Evolutionary conservation across 2,797 vertebrate species (phyloP), one percentile per base, ranked within the genome.

Genomic region (Cephalopachus bancanus): DNA sequence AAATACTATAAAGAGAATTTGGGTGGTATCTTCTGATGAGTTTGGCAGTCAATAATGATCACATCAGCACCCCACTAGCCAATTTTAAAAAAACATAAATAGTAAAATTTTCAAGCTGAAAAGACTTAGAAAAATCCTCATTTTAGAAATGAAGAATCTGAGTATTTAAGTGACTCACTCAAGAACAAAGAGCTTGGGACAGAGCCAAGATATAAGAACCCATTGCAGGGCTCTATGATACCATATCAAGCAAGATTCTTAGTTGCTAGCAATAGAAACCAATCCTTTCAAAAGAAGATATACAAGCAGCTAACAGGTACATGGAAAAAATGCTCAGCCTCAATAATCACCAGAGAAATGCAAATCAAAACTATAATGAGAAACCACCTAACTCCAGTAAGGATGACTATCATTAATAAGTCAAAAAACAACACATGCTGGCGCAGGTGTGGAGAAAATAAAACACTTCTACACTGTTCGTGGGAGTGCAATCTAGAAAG

Each of bases 121-220:
- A 90, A 72, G 22, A 71, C 28, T 69, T 91, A n/a, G 28, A 83
- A 84, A 94, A 85, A 62, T 3, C 3, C 28, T 71, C 67, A 51
- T 86, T 91, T 92, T 80, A 93, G 26, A 76, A 89, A 86, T 60
- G 64, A 94, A 92, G 78, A 71, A 93, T 80, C n/a, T 89, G 86
- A 86, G 30, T 37, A 53, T 49, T 78, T 49, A 75, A 71, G n/a
- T 30, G 44, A 95, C 75, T 72, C 33, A 17, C 15, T 62, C 79
- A 59, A 96, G 11, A 37, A 75, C 59, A 91, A 69, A 59, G 4
- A 89, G 51, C 37, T 37, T 86, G 91, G 55, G 37, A 89, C 65
- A 72, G 7, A 84, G 53, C 10, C 80, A 78, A 62, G 26, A 59
- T 4, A 59, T 4, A 57, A 62, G 81, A 79, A 74, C 17, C 69